A percentile compares a stretch with the other conserved stretches of the same genome.
Evolutionary conservation across 2,888 invertebrate species (phyloP).

Genomic region (Hypena proboscidalis): DNA sequence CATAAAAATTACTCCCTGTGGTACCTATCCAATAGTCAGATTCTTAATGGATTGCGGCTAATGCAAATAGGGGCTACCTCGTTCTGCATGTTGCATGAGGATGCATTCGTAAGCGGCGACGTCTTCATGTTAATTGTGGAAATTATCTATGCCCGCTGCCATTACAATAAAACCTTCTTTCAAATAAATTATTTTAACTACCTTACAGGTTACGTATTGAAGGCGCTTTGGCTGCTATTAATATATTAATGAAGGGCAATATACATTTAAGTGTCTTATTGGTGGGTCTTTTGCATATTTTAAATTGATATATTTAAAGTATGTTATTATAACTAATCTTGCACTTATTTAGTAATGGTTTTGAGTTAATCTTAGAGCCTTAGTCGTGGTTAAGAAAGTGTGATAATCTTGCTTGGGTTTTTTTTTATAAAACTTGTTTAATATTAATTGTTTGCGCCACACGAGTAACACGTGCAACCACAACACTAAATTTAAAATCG

Average conservation of each 20-base stretch:
- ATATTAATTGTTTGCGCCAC: too few species aligned
- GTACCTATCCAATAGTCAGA: slow-evolving; percentile 20
- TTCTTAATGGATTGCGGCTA: slow-evolving; percentile 31
- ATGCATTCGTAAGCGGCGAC: slow-evolving; percentile 59
- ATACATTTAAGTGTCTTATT: too few species aligned
- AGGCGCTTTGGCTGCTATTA: not conserved
- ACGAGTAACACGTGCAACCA: too few species aligned
- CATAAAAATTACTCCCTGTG: not conserved
- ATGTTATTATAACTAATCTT: too few species aligned
- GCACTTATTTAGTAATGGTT: too few species aligned
- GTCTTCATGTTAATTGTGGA: slow-evolving; percentile 68
- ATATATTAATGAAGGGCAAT: not conserved
- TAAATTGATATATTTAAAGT: too few species aligned
- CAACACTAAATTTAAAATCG: too few species aligned
- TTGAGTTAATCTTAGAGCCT: too few species aligned
- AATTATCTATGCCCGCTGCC: slow-evolving; percentile 60
- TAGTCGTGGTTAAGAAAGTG: too few species aligned
- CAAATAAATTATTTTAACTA: slow-evolving; percentile 26
- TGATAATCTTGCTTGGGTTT: too few species aligned
- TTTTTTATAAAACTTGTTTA: too few species aligned
- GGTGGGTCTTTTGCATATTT: too few species aligned
- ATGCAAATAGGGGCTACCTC: slow-evolving; percentile 52
- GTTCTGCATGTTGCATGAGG: slow-evolving; percentile 68
- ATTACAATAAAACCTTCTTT: slow-evolving; percentile 56
- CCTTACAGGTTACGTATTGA: not conserved